Percentiles rank a stretch among this genome's conserved stretches.
phyloP scores from a whole-genome alignment of 64 coral and sea anemone genomes.

The Catalaphyllia jardinei region DNA sequence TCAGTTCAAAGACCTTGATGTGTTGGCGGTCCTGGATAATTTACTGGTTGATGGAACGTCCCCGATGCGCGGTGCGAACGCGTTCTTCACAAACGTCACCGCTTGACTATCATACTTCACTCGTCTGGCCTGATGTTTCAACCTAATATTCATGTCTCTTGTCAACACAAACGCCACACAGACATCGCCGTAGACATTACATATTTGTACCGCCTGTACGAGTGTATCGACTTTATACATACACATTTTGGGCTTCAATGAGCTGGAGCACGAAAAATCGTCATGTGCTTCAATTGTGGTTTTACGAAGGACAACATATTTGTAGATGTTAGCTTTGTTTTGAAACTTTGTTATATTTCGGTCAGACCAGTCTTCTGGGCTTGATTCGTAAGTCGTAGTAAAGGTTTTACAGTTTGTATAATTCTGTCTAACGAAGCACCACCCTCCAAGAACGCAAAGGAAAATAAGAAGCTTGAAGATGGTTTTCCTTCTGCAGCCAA shows the following conservation, averaged over 20 bases:
- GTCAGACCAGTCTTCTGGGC: constrained; percentile 54
- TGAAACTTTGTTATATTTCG: constrained; percentile 64
- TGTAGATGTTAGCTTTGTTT: neutral
- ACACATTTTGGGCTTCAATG: constrained; percentile 28
- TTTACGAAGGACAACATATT: constrained; percentile 41
- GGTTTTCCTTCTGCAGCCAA: neutral
- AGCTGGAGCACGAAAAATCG: constrained; percentile 58
- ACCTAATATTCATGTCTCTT: constrained; percentile 52
- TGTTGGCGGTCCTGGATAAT: neutral
- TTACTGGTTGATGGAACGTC: neutral
- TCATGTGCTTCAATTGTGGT: constrained; percentile 27
- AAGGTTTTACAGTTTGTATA: neutral
- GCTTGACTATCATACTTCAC: constrained; percentile 27
- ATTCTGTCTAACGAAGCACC: neutral
- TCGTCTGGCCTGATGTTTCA: constrained; percentile 36
- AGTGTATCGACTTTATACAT: constrained; percentile 48
- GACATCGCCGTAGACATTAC: constrained; percentile 34
- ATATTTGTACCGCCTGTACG: constrained; percentile 33
- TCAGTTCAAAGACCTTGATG: neutral
- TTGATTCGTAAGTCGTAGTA: neutral
- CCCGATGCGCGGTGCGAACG: neutral
- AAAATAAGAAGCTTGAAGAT: constrained; percentile 11
- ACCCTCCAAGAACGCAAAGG: neutral
- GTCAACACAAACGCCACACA: constrained; percentile 59
- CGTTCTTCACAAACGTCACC: constrained; percentile 39